Conservation (phyloP, 2,888 invertebrate species). For the Acronicta leporina region DNA sequence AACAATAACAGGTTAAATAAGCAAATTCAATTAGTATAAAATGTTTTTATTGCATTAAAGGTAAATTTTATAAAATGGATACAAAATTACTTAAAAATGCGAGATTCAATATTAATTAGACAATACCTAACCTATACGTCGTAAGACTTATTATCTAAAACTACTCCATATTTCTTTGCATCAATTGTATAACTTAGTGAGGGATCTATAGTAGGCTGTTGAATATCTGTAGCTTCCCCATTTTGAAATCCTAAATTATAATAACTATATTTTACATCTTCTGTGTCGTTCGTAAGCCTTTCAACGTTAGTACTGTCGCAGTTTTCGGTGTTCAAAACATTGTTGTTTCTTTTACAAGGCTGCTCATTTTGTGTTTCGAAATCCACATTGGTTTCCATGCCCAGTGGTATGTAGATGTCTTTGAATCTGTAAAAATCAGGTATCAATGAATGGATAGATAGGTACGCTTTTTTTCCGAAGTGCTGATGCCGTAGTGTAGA, state of each 20-base stretch:
- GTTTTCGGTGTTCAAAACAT: slow-evolving; percentile 3
- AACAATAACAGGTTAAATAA: too few species aligned
- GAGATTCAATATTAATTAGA: slow-evolving; percentile 3
- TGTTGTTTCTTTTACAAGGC: background rate
- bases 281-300: slow-evolving; percentile 1
- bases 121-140: slow-evolving; percentile 49
- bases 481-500: too few species aligned
- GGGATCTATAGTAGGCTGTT: slow-evolving; percentile 65
- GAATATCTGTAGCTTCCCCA: slow-evolving; percentile 39
- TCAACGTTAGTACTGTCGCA: slow-evolving; percentile 20
- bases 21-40: too few species aligned
- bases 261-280: slow-evolving; percentile 47
- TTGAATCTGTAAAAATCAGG: slow-evolving; percentile 56
- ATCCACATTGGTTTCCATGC: slow-evolving; percentile 37
- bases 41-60: too few species aligned
- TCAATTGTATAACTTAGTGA: slow-evolving; percentile 66
- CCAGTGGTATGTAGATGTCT: slow-evolving; percentile 56
- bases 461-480: too few species aligned
- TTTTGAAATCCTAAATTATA: slow-evolving; percentile 62
- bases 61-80: slow-evolving; percentile 12
- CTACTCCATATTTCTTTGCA: slow-evolving; percentile 53
- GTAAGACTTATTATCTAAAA: slow-evolving; percentile 25
- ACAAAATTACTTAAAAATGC: slow-evolving; percentile 15
- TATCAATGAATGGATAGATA: too few species aligned
- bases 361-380: slow-evolving; percentile 32